These are phyloP conservation scores for Ctenopoma kingsleyae DNA, from an alignment of 2,797 vertebrate genomes.

Conservation along the genomic window DNA sequence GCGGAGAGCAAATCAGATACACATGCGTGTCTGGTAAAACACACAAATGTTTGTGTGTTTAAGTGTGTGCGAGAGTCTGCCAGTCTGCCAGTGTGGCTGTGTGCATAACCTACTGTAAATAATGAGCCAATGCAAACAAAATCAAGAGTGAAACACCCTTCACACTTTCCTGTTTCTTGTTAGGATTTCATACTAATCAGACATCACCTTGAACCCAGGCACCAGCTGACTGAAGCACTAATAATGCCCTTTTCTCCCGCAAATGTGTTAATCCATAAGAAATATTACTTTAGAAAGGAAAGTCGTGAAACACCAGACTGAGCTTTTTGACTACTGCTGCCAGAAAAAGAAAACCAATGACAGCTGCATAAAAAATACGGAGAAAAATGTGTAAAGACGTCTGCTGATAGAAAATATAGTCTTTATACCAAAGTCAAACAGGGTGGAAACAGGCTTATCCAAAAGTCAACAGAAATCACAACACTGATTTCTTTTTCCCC, in stretches of 20 bases:
- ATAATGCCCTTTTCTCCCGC: constrained; percentile 18
- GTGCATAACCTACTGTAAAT: constrained; percentile 28
- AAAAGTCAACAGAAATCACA: constrained; percentile 43
- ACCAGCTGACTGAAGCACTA: constrained; percentile 9
- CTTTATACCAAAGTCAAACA: neutral
- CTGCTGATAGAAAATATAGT: neutral
- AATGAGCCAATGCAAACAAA: constrained; percentile 64
- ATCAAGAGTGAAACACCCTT: constrained; percentile 53
- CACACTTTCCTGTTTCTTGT: constrained; percentile 47
- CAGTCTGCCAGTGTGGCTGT: constrained; percentile 22
- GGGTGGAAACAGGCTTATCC: constrained; percentile 37
- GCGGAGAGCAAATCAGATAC: constrained; percentile 43
- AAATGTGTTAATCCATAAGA: constrained; percentile 9
- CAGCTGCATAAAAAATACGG: neutral
- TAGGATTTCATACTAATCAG: constrained; percentile 18
- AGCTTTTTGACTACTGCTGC: neutral
- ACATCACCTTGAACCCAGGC: constrained; percentile 22
- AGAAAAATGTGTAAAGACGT: neutral
- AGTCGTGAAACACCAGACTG: neutral
- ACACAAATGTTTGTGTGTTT: constrained; percentile 40
- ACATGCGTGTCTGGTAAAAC: constrained; percentile 37
- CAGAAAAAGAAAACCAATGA: neutral
- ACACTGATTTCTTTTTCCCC: constrained; percentile 51
- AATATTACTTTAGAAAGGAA: constrained; percentile 25
- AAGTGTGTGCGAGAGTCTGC: constrained; percentile 22